These are phyloP conservation scores for Lasioglossum baleicum DNA, from an alignment of 1,140 invertebrate species.

Conservation along the genomic window DNA sequence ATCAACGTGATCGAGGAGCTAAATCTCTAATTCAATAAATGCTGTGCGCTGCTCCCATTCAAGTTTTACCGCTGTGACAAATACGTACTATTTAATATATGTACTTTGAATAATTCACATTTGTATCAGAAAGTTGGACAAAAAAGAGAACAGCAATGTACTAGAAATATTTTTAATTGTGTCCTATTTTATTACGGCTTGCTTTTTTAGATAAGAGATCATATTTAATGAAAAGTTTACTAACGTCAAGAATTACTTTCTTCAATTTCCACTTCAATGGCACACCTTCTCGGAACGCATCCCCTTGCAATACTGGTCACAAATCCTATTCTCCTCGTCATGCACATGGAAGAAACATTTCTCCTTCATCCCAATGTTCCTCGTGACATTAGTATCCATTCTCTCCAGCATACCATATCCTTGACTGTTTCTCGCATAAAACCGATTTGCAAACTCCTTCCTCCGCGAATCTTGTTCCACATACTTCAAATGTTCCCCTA, in stretches of 20 bases:
- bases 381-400: not conserved
- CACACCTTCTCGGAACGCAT: not conserved
- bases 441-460: not conserved
- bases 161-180: too few species aligned
- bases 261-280: not conserved
- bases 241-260: too few species aligned
- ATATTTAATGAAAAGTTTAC: too few species aligned
- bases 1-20: not conserved
- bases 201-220: too few species aligned
- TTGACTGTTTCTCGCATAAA: too few species aligned
- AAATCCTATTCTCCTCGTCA: not conserved
- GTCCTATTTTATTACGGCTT: too few species aligned
- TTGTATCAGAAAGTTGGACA: too few species aligned
- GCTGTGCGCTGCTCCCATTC: too few species aligned
- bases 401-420: not conserved
- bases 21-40: not conserved
- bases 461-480: not conserved
- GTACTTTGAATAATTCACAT: too few species aligned
- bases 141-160: too few species aligned
- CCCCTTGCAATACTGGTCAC: not conserved
- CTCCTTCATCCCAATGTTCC: not conserved
- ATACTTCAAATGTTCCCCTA: not conserved
- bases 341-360: constrained; percentile 8
- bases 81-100: too few species aligned
- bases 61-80: too few species aligned